A percentile compares a stretch with the other conserved stretches of the same genome.
Evolutionary conservation across 2,888 invertebrate genomes (phyloP).

Genomic region (Eristalis pertinax): DNA sequence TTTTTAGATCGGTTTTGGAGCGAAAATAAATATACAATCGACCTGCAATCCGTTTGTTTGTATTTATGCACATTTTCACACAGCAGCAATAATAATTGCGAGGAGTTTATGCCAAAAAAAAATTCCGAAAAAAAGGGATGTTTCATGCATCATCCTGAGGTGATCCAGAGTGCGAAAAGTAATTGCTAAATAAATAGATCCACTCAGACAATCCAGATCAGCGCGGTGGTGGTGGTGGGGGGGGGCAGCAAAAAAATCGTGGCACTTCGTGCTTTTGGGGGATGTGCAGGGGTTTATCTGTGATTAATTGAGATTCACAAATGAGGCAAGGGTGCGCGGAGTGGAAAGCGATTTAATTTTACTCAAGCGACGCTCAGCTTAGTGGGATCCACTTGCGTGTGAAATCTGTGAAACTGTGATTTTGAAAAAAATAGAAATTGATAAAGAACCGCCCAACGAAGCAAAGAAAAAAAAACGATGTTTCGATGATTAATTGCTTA

Average conservation of each 20-base stretch:
- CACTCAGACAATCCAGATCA: conserved; percentile 5
- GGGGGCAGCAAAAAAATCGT: too few relatives aligned
- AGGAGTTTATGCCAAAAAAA: neutral
- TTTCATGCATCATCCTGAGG: conserved; percentile 5
- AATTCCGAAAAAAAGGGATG: conserved; percentile 5
- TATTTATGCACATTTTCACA: conserved; percentile 62
- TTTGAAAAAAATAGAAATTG: neutral
- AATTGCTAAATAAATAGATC: conserved; percentile 65
- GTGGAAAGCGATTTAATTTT: conserved; percentile 29
- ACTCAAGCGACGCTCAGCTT: neutral
- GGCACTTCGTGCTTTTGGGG: neutral
- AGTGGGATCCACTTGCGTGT: neutral
- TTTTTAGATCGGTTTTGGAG: conserved; percentile 53
- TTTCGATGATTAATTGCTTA: conserved; percentile 16
- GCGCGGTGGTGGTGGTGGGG: neutral
- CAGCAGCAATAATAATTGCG: conserved; percentile 55
- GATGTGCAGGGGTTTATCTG: neutral
- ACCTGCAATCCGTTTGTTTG: conserved; percentile 23
- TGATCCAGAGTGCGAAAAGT: conserved; percentile 56
- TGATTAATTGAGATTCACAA: conserved; percentile 51
- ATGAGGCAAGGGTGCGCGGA: neutral
- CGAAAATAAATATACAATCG: conserved; percentile 66
- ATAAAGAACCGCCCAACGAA: neutral
- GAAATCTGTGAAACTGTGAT: neutral
- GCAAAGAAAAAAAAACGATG: neutral